phyloP scores from a whole-genome alignment of 2,113 vertebrate genomes.

The Drymodes brunneopygia region DNA sequence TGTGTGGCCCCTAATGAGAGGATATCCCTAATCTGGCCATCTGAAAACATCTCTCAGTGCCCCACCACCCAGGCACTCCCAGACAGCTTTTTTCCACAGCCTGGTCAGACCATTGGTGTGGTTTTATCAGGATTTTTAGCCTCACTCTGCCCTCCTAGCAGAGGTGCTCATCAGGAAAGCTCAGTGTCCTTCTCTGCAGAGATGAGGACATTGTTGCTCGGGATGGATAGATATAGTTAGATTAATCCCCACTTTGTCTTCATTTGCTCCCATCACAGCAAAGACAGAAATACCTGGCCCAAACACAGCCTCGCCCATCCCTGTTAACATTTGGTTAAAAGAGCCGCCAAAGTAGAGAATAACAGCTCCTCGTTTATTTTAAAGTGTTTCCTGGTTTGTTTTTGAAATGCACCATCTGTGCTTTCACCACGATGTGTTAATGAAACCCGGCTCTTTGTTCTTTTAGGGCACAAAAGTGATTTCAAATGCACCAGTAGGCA shows the following conservation, averaged over 20 bases:
- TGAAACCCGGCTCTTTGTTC: background rate
- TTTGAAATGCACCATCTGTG: slow-evolving; percentile 46
- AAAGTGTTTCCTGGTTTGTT: slow-evolving; percentile 27
- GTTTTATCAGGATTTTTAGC: background rate
- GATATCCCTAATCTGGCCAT: background rate
- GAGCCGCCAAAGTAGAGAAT: slow-evolving; percentile 23
- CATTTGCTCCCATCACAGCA: background rate
- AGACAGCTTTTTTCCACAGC: background rate
- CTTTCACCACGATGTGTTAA: background rate
- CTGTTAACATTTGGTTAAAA: background rate
- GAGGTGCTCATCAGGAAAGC: background rate
- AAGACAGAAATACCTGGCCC: background rate
- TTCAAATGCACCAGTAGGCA: background rate
- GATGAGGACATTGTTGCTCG: background rate
- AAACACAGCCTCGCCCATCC: background rate
- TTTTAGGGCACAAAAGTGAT: background rate
- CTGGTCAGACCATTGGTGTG: rapidly evolving
- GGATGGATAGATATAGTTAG: background rate
- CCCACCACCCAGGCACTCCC: no score
- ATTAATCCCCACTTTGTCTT: background rate
- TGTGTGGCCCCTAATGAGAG: background rate
- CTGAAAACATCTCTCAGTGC: background rate
- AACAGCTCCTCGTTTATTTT: slow-evolving; percentile 28
- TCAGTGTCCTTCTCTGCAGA: background rate
- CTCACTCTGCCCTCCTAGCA: background rate